Evolutionary conservation across 2,797 vertebrate species (phyloP).

Genomic region (Microtus agrestis): DNA sequence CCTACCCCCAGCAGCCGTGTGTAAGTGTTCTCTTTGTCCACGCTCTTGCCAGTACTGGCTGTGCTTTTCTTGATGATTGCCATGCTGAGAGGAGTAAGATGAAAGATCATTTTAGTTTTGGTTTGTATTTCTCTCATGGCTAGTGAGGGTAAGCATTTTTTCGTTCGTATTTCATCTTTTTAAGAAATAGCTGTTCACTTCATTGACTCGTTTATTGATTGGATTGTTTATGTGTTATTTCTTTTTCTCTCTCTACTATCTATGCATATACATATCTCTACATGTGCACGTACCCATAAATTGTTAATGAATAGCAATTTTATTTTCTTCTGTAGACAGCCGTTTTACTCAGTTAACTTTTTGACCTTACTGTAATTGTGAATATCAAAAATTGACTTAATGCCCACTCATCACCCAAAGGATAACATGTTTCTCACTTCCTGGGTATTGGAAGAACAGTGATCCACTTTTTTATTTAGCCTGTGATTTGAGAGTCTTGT

Average conservation of each 20-base stretch:
- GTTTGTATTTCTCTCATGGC: neutral
- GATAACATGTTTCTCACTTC: neutral
- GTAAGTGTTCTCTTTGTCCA: neutral
- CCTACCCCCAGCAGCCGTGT: neutral
- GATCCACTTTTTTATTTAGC: neutral
- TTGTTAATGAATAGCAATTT: neutral
- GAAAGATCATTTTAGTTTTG: neutral
- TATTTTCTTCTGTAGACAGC: neutral
- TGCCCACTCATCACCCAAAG: neutral
- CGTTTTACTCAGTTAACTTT: neutral
- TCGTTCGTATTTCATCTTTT: neutral
- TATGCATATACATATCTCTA: too few relatives aligned
- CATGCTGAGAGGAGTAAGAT: neutral
- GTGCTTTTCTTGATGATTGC: neutral
- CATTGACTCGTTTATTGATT: neutral
- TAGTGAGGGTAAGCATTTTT: neutral
- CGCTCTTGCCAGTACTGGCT: neutral
- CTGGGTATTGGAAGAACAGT: neutral
- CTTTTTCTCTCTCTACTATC: neutral
- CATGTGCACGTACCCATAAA: too few relatives aligned
- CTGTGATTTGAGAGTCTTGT: neutral
- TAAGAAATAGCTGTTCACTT: neutral
- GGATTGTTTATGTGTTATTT: neutral
- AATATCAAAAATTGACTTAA: neutral
- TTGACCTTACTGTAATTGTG: neutral